phyloP scores from a whole-genome alignment of 2,797 vertebrate species.

The Calcarius lapponicus region DNA sequence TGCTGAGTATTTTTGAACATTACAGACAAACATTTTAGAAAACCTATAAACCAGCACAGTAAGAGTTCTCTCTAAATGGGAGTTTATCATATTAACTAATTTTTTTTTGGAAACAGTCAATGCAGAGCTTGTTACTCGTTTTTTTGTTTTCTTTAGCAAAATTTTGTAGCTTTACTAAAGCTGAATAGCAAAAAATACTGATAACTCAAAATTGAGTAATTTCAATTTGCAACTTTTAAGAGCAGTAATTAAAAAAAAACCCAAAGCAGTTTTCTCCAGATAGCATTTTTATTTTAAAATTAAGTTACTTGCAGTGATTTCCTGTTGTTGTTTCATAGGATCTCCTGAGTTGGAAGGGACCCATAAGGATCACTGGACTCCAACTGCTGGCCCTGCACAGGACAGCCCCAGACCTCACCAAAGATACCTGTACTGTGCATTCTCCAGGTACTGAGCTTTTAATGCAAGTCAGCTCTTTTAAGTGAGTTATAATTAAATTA shows the following conservation, averaged over 20 bases:
- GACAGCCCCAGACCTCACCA: background rate
- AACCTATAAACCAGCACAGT: background rate
- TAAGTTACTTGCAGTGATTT: background rate
- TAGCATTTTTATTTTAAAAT: background rate
- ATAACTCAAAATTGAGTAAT: background rate
- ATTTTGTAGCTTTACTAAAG: background rate
- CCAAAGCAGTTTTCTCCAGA: background rate
- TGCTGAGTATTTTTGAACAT: background rate
- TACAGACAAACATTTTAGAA: background rate
- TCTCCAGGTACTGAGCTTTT: background rate
- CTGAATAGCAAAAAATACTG: background rate
- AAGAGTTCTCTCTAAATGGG: background rate
- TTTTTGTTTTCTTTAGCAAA: background rate
- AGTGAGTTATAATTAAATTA: background rate
- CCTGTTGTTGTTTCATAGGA: background rate
- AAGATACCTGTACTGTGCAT: background rate
- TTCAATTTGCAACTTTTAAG: background rate
- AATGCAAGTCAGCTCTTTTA: background rate
- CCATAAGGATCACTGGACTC: fast-evolving
- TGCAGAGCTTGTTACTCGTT: background rate
- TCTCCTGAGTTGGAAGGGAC: background rate
- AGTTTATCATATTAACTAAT: background rate
- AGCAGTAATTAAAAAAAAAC: background rate
- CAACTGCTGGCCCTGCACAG: background rate
- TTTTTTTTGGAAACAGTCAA: background rate